phyloP scores from a whole-genome alignment of 2,113 vertebrate species.

The Orcinus orca region DNA sequence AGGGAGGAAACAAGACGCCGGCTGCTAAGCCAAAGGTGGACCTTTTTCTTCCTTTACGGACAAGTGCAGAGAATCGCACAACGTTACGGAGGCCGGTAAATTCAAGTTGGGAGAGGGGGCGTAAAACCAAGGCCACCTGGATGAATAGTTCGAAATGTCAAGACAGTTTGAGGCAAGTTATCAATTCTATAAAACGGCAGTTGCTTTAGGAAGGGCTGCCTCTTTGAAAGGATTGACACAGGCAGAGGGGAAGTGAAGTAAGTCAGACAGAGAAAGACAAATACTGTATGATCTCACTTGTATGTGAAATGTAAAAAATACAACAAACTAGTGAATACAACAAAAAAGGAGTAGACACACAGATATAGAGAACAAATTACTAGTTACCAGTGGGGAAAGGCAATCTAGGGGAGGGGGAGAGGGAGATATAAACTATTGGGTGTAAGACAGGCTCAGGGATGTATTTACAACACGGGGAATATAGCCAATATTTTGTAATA shows the following conservation, averaged over 20 bases:
- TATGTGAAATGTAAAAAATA: not conserved
- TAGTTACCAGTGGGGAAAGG: accelerated
- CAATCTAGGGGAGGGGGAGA: not conserved
- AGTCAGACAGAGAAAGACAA: not conserved
- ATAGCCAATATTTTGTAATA: not conserved
- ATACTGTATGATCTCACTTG: not conserved
- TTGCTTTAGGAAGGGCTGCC: not conserved
- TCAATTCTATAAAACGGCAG: not conserved
- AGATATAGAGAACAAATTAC: accelerated
- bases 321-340: not conserved
- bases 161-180: not conserved
- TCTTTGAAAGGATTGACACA: not conserved
- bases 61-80: accelerated
- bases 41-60: not conserved
- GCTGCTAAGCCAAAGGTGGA: accelerated
- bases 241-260: not conserved
- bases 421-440: accelerated
- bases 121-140: not conserved
- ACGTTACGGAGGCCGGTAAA: accelerated
- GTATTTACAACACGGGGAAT: accelerated
- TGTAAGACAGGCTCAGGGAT: too few relatives aligned
- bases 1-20: accelerated
- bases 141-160: not conserved
- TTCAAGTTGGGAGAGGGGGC: not conserved
- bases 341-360: not conserved